These are phyloP conservation scores for Microcebus lehilahytsara DNA, from an alignment of 2,113 vertebrate species.

Conservation along the genomic window DNA sequence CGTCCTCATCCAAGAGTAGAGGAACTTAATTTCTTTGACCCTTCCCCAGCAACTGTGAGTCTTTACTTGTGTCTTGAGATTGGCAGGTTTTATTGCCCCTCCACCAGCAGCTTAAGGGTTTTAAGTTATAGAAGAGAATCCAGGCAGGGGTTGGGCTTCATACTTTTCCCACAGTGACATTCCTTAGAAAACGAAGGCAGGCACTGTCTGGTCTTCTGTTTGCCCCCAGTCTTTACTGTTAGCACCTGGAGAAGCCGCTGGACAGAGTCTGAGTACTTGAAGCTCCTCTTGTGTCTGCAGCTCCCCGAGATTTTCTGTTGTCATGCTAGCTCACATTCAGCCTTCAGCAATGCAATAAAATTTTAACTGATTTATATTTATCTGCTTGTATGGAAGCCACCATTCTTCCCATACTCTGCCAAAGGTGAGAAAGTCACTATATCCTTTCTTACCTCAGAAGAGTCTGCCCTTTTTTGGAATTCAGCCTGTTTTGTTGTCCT, in stretches of 20 bases:
- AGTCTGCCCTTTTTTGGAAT: background rate
- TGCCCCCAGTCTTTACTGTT: too few relatives aligned
- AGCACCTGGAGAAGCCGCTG: background rate
- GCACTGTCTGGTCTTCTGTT: background rate
- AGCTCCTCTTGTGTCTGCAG: background rate
- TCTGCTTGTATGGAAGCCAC: background rate
- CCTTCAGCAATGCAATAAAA: background rate
- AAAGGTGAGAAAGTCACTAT: background rate
- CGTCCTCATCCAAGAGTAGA: background rate
- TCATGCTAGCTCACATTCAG: background rate
- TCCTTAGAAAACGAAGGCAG: background rate
- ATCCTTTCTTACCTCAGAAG: background rate
- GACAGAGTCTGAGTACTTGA: background rate
- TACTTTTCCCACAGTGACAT: background rate
- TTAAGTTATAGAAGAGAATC: background rate
- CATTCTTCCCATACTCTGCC: background rate
- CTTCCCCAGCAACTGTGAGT: background rate
- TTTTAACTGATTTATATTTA: background rate
- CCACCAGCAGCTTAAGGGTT: background rate
- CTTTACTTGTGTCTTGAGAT: background rate
- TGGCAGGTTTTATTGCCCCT: background rate
- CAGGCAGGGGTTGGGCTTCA: background rate
- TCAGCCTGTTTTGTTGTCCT: background rate
- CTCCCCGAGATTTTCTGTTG: background rate
- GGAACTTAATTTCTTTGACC: background rate